Evolutionary conservation across 2,888 invertebrate species (phyloP).

Genomic region (Sinohyriopsis cumingii): DNA sequence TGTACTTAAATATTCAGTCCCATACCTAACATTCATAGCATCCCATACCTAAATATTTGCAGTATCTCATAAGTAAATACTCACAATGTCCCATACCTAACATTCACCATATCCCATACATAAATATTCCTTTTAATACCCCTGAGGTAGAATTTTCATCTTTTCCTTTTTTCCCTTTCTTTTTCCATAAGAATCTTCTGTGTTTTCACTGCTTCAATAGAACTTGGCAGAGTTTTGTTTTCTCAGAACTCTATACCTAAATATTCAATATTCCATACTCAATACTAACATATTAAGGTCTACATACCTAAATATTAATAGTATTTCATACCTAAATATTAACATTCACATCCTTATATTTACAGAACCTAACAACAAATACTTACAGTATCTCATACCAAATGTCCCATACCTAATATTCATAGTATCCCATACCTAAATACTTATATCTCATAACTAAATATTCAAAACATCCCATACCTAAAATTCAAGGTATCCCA

Average conservation of each 20-base stretch:
- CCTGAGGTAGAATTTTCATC: slow-evolving; percentile 72
- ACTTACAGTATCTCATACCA: no score
- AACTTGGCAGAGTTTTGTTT: slow-evolving; percentile 56
- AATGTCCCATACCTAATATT: no score
- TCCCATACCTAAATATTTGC: background rate
- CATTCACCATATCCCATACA: slow-evolving; percentile 63
- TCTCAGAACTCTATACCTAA: slow-evolving; percentile 21
- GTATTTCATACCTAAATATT: no score
- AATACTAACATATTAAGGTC: no score
- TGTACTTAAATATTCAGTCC: background rate
- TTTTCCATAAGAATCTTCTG: slow-evolving; percentile 42
- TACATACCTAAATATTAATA: no score
- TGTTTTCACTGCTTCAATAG: slow-evolving; percentile 62
- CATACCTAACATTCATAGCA: no score
- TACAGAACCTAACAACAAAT: no score
- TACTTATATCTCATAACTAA: background rate
- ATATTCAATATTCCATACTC: no score
- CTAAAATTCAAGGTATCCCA: no score
- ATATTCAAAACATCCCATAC: no score
- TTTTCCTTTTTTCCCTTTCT: slow-evolving; percentile 39
- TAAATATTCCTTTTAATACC: background rate
- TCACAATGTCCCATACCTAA: no score
- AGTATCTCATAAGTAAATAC: background rate
- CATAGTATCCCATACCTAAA: background rate
- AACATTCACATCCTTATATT: no score